Evolutionary conservation across 2,113 vertebrate genomes (phyloP).

Genomic region (Pachypanchax playfairii): DNA sequence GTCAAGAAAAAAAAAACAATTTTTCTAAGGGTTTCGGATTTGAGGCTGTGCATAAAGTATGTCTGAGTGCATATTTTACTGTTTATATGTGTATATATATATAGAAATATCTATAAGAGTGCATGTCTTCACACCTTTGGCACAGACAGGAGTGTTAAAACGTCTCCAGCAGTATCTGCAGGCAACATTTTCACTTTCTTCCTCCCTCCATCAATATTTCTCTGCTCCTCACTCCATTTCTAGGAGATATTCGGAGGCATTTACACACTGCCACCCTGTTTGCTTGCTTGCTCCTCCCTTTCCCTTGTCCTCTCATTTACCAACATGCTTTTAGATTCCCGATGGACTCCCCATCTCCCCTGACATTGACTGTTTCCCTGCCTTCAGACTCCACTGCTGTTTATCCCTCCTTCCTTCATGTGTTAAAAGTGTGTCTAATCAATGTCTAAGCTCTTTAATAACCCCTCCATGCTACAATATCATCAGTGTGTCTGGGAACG

Average conservation of each 20-base stretch:
- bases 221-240: slow-evolving; percentile 34
- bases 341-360: not conserved
- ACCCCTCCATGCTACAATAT: slow-evolving; percentile 37
- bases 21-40: slow-evolving; percentile 39
- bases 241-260: slow-evolving; percentile 61
- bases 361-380: not conserved
- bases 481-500: slow-evolving; percentile 19
- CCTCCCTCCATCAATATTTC: slow-evolving; percentile 13
- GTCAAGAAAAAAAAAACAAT: slow-evolving; percentile 26
- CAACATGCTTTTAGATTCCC: slow-evolving; percentile 38
- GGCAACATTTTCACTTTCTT: slow-evolving; percentile 54
- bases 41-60: not conserved
- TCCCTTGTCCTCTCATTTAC: slow-evolving; percentile 35
- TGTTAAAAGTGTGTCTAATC: slow-evolving; percentile 67
- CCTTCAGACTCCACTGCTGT: slow-evolving; percentile 22
- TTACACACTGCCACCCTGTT: slow-evolving; percentile 45
- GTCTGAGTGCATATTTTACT: slow-evolving; percentile 7
- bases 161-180: slow-evolving; percentile 44
- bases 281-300: slow-evolving; percentile 38
- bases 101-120: slow-evolving; percentile 39
- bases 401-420: slow-evolving; percentile 36
- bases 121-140: slow-evolving; percentile 55
- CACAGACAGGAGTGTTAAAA: slow-evolving; percentile 69
- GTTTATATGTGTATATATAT: slow-evolving; percentile 9
- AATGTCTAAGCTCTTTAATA: slow-evolving; percentile 66